Percentiles rank a stretch among this genome's conserved stretches.
Evolutionary conservation across 2,888 invertebrate species (phyloP).

Genomic region (Miltochrista miniata): DNA sequence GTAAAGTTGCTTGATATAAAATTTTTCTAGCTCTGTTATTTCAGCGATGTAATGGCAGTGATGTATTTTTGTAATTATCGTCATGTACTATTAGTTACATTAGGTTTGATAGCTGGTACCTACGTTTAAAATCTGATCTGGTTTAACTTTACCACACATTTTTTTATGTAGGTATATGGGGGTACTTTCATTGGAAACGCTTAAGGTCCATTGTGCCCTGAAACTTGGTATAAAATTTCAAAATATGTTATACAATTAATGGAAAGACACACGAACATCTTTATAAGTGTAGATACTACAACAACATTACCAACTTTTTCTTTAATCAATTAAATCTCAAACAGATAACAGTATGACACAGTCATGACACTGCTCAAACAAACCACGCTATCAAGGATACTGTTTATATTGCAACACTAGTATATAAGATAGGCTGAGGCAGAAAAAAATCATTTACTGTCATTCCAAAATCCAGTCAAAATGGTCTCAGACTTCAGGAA

Average conservation of each 20-base stretch:
- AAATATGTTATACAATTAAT: not conserved
- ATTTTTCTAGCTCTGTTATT: no score
- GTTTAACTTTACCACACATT: no score
- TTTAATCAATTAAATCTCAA: constrained; percentile 29
- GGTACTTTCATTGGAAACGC: no score
- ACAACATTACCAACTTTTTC: constrained; percentile 13
- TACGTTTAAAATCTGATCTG: no score
- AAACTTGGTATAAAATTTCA: not conserved
- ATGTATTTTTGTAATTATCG: no score
- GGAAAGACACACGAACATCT: not conserved
- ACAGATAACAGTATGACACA: constrained; percentile 25
- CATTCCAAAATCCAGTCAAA: constrained; percentile 49
- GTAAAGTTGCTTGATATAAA: no score
- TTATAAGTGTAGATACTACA: not conserved
- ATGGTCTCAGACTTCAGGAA: constrained; percentile 93
- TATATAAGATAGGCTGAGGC: constrained; percentile 27
- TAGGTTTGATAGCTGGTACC: no score
- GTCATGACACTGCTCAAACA: constrained; percentile 24
- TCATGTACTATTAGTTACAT: no score
- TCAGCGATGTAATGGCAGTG: no score
- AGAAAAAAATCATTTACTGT: constrained; percentile 19
- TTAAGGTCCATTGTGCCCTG: no score
- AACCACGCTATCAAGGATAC: constrained; percentile 6
- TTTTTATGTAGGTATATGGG: no score
- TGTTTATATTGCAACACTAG: constrained; percentile 11